phyloP scores from a whole-genome alignment of 1,140 invertebrate genomes.

The Pogonomyrmex barbatus region DNA sequence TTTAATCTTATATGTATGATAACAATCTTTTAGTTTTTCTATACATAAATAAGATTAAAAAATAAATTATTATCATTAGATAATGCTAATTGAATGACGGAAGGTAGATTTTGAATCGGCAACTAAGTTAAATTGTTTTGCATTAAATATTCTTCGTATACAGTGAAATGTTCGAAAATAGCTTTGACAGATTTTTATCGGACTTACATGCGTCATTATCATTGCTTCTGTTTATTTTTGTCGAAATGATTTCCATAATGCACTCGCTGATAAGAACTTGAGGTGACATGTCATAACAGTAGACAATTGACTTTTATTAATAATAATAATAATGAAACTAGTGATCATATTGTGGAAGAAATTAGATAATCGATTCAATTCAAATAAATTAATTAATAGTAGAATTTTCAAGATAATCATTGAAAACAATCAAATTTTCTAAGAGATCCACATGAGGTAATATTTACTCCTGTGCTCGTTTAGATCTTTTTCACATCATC shows the following conservation, averaged over 20 bases:
- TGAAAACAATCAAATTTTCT: too few species aligned
- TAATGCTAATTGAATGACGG: not conserved
- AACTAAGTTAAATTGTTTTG: slow-evolving; percentile 6
- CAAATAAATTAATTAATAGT: too few species aligned
- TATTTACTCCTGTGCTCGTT: too few species aligned
- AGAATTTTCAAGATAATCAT: too few species aligned
- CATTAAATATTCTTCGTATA: not conserved
- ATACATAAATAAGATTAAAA: too few species aligned
- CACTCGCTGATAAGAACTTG: slow-evolving; percentile 19
- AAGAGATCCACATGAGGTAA: too few species aligned
- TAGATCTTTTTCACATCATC: too few species aligned
- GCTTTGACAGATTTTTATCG: not conserved
- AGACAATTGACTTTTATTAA: not conserved
- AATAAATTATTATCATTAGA: too few species aligned
- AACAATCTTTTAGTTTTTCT: too few species aligned
- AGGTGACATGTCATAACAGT: not conserved
- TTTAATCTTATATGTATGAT: too few species aligned
- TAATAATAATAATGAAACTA: not conserved
- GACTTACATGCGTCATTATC: not conserved
- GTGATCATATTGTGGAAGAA: slow-evolving; percentile 14
- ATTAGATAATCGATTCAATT: not conserved
- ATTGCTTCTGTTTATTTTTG: not conserved
- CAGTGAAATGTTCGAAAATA: not conserved
- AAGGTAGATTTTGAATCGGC: slow-evolving; percentile 35
- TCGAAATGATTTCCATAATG: not conserved